Evolutionary conservation across 2,888 invertebrate genomes (phyloP).

Genomic region (Holacanthella duospinosa): DNA sequence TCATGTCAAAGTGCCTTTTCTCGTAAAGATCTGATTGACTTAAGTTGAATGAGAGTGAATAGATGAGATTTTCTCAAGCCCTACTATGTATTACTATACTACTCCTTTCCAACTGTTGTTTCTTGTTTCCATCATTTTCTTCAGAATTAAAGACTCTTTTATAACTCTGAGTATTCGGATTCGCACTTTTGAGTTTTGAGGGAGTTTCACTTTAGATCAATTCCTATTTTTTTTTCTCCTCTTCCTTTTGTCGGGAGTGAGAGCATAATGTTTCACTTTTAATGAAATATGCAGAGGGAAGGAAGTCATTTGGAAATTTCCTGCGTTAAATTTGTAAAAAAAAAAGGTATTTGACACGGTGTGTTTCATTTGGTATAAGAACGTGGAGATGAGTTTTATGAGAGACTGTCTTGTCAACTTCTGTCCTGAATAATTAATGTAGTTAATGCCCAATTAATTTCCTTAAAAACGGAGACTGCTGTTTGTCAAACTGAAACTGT

Average conservation of each 20-base stretch:
- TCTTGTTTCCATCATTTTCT: too few species aligned
- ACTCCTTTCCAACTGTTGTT: too few species aligned
- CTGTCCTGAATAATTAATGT: constrained; percentile 1
- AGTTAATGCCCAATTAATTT: constrained; percentile 6
- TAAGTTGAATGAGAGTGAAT: neutral
- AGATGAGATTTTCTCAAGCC: constrained; percentile 2
- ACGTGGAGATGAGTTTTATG: too few species aligned
- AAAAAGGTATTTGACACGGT: too few species aligned
- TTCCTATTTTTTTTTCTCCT: neutral
- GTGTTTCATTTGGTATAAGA: too few species aligned
- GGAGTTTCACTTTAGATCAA: neutral
- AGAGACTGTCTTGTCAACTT: neutral
- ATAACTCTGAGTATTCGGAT: too few species aligned
- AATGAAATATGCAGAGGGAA: neutral
- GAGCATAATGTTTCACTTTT: neutral
- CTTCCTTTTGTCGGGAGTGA: too few species aligned
- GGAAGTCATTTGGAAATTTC: neutral
- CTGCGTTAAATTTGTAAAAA: too few species aligned
- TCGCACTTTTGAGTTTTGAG: too few species aligned
- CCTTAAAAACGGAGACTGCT: neutral
- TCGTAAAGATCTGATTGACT: constrained; percentile 7
- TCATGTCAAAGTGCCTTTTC: constrained; percentile 9
- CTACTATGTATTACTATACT: too few species aligned
- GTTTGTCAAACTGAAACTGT: neutral
- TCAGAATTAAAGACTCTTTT: too few species aligned